Evolutionary conservation across 1,140 invertebrate genomes (phyloP).

Genomic region (Oncopodura yosiiana): DNA sequence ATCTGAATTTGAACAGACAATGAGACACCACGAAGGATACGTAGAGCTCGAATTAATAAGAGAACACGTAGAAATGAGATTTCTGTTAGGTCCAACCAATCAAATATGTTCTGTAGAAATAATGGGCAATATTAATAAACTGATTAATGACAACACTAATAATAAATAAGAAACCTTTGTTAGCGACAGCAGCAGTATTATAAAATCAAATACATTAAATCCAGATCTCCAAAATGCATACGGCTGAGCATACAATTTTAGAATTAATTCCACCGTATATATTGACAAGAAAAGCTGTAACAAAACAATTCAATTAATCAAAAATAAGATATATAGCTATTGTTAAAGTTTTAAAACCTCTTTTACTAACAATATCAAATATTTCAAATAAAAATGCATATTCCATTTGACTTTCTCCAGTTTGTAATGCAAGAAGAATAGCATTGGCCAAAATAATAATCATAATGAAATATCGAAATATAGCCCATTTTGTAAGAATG

Average conservation of each 20-base stretch:
- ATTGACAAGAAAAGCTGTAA: slow-evolving; percentile 28
- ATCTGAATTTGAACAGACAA: slow-evolving; percentile 27
- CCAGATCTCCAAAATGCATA: slow-evolving; percentile 25
- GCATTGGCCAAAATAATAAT: slow-evolving; percentile 22
- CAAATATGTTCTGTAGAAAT: slow-evolving; percentile 12
- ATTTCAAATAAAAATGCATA: slow-evolving; percentile 12
- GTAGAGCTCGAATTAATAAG: slow-evolving; percentile 20
- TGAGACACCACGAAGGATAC: slow-evolving; percentile 27
- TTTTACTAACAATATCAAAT: slow-evolving; percentile 13
- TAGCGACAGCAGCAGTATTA: slow-evolving; percentile 18
- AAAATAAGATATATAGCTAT: neutral
- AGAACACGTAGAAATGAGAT: slow-evolving; percentile 14
- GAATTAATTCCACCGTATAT: slow-evolving; percentile 18
- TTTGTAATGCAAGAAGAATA: slow-evolving; percentile 20
- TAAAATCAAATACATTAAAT: slow-evolving; percentile 33
- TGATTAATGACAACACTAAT: neutral
- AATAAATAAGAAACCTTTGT: slow-evolving; percentile 9
- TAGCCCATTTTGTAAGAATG: slow-evolving; percentile 3
- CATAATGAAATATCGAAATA: slow-evolving; percentile 24
- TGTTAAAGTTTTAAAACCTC: neutral
- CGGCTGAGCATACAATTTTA: slow-evolving; percentile 30
- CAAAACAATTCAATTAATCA: neutral
- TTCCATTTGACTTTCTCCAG: slow-evolving; percentile 2
- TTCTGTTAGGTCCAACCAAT: slow-evolving; percentile 20
- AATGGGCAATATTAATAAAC: neutral